Conservation (phyloP, 1,140 invertebrate genomes). For the Musca domestica region DNA sequence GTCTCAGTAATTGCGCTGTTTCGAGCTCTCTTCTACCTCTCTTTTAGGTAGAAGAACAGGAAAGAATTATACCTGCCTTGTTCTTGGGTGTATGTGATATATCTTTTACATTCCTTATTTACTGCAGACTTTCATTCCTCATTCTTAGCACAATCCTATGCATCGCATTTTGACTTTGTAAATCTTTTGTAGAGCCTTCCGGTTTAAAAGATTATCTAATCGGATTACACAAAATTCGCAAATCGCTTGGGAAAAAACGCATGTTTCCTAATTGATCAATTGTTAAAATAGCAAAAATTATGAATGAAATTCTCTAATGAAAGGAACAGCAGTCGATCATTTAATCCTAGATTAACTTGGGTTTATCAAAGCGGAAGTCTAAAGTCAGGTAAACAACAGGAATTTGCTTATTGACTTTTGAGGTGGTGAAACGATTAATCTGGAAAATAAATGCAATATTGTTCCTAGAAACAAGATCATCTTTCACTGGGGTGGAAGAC, state of each 20-base stretch:
- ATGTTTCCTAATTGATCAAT: slow-evolving; percentile 5
- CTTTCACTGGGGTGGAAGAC: no score
- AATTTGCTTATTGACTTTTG: slow-evolving; percentile 8
- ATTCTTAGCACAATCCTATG: no score
- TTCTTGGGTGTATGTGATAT: no score
- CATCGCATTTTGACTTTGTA: no score
- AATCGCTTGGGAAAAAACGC: not conserved
- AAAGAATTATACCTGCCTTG: no score
- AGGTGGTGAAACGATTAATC: slow-evolving; percentile 11
- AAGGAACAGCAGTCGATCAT: slow-evolving; percentile 1
- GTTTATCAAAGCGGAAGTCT: not conserved
- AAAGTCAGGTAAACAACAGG: not conserved
- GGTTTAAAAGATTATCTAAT: not conserved
- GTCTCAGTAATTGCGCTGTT: no score
- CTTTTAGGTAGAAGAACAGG: no score
- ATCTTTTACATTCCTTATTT: no score
- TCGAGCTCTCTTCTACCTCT: no score
- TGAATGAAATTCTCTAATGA: slow-evolving; percentile 1
- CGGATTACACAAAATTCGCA: slow-evolving; percentile 9
- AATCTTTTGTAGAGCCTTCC: no score
- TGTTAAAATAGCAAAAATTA: not conserved
- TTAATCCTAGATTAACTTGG: not conserved
- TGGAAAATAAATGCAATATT: slow-evolving; percentile 6
- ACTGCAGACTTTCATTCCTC: no score
- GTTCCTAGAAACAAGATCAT: not conserved